Evolutionary conservation across 35 echinoderm and acorn worm species (phyloP), one percentile per base, ranked within the genome.

Genomic region (Holothuria glaberrima): DNA sequence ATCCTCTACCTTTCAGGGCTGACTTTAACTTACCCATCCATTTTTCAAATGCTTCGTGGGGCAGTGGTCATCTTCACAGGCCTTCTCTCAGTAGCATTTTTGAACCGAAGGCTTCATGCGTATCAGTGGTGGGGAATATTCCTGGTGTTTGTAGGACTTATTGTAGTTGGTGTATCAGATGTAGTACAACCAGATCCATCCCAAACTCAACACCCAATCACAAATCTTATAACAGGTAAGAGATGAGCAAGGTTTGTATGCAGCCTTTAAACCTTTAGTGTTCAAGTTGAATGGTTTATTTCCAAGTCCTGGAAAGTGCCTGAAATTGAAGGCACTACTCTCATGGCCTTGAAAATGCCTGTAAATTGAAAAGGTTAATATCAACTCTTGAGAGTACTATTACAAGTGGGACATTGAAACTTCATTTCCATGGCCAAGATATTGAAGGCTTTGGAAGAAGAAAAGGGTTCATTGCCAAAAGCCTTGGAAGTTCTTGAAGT

Each of bases 31-130:
- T 92, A 88, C 57, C 86, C 94, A 18, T 95, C 94, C 3, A 92
- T 75, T 16, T 95, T 95, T 86, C 94, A 95, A 64, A 95, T 95
- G 94, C 64, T 95, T 28, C 85, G 94, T 19, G 94, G 94, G 12
- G 85, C 94, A 24, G 94, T 95, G 1, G 86, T 95, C 54, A 95
- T 95, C 75, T 95, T 95, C 58, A 95, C 94, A 45, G 94, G 94
- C 29, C 79, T 95, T 13, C 86, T 95, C 6, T 95, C 94, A 3
- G 94, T 95, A 3, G 94, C 89, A 14, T 95, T 95, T 29, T 90
- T 95, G 21, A 65, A 76, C 7, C 59, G 90, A 6, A 86, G 68
- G 35, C 86, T 95, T n/a, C 35, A 30, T 22, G 9, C 33, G 16
- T 82, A 89, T 29, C 70, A 95, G 56, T 95, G 94, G 94, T 57